phyloP scores from a whole-genome alignment of 2,888 invertebrate species.

The Caenorhabditis becei region DNA sequence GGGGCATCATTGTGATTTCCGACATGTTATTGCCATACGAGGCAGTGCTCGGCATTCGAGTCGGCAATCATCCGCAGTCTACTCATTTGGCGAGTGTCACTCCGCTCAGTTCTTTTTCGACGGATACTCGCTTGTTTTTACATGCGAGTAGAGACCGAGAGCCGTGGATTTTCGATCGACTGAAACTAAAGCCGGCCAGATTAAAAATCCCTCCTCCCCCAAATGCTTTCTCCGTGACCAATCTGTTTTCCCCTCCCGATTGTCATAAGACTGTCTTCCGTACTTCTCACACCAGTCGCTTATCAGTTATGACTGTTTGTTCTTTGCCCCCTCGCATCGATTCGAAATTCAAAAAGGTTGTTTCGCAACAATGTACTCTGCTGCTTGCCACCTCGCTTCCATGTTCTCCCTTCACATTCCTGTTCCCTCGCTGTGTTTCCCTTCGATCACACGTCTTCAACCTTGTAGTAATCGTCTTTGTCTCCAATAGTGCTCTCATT shows the following conservation, averaged over 20 bases:
- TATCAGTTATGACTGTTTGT: slow-evolving; percentile 36
- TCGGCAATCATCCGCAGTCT: slow-evolving; percentile 6
- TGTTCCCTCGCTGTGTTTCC: slow-evolving; percentile 1
- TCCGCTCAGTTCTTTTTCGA: slow-evolving; percentile 11
- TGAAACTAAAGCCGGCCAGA: background rate
- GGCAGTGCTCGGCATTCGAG: background rate
- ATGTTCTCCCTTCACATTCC: background rate
- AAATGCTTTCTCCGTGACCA: background rate
- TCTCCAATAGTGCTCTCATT: background rate
- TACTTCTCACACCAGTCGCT: background rate
- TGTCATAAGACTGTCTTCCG: background rate
- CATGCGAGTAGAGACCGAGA: background rate
- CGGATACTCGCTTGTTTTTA: slow-evolving; percentile 16
- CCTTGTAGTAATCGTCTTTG: background rate
- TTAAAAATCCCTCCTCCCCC: background rate
- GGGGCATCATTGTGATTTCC: background rate
- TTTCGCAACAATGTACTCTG: slow-evolving; percentile 7
- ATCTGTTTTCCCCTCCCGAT: background rate
- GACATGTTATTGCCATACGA: slow-evolving; percentile 5
- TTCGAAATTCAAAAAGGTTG: slow-evolving; percentile 4
- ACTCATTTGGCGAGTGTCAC: slow-evolving; percentile 17
- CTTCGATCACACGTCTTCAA: background rate
- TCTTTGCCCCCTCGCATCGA: slow-evolving; percentile 21
- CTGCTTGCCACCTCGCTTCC: background rate
- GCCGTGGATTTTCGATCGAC: background rate